Percentiles rank a stretch among this genome's conserved stretches.
Evolutionary conservation across 1,140 invertebrate genomes (phyloP).

Genomic region (Trichoplusia ni): DNA sequence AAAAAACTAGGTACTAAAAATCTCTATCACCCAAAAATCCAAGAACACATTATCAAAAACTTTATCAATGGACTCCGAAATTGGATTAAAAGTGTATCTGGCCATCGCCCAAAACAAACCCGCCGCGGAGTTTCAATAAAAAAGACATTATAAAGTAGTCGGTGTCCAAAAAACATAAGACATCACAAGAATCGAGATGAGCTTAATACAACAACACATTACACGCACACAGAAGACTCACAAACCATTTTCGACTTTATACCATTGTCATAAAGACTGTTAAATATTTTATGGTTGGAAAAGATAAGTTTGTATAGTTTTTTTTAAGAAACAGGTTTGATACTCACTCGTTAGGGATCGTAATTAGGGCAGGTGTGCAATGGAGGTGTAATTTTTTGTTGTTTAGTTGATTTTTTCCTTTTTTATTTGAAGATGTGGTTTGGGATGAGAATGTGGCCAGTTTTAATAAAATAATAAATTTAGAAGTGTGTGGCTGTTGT

Average conservation of each 20-base stretch:
- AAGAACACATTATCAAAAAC: slow-evolving; percentile 6
- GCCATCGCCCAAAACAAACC: slow-evolving; percentile 19
- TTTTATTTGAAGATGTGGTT: slow-evolving; percentile 38
- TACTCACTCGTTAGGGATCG: slow-evolving; percentile 49
- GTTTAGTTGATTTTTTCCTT: slow-evolving; percentile 34
- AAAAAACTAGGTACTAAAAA: background rate
- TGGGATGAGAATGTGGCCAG: slow-evolving; percentile 2
- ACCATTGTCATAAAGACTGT: slow-evolving; percentile 26
- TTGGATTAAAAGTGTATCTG: slow-evolving; percentile 21
- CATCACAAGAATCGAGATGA: slow-evolving; percentile 42
- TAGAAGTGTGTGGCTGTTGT: background rate
- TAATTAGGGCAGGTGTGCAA: slow-evolving; percentile 74
- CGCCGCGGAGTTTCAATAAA: slow-evolving; percentile 49
- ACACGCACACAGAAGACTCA: slow-evolving; percentile 9
- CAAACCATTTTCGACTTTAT: slow-evolving; percentile 27
- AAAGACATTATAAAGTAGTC: slow-evolving; percentile 70
- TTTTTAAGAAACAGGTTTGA: slow-evolving; percentile 51
- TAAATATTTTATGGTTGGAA: background rate
- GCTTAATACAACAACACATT: slow-evolving; percentile 1
- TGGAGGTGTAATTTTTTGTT: slow-evolving; percentile 42
- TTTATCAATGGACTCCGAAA: slow-evolving; percentile 29
- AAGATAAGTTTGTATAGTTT: background rate
- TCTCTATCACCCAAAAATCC: background rate
- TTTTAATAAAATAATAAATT: slow-evolving; percentile 5
- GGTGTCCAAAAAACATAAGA: slow-evolving; percentile 51